Base-by-base conservation (phyloP, 53 echinoderm and acorn worm genomes). In the Echinometra lucunter region DNA sequence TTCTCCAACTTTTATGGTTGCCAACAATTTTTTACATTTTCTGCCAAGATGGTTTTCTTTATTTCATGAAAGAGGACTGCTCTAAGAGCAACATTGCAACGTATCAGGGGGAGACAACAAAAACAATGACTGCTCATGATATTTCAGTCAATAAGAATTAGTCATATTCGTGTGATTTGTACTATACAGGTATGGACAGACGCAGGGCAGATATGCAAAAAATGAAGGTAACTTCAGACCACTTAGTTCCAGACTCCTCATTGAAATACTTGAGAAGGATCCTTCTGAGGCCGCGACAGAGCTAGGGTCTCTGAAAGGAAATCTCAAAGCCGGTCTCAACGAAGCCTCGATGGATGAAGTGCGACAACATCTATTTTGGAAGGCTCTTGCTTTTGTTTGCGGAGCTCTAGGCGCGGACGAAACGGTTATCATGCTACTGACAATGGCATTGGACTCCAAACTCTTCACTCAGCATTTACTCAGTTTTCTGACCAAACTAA, bases 361-460 rank as follows among this genome's bases (percentile, higher is more conserved):
- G 21, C 35, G 74, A 34, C 69, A 70, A n/a, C 45, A 45, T 30
- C 72, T 92, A 6, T 45, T 92, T 38, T 92, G 69, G 92, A 38
- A 72, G 17, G 74, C 40, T 47, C 55, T 92, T 2, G 92, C 92
- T 23, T 72, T 47, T 72, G 32, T 92, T 55, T 70, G 92, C 45
- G 74, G 15, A 21, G 70, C 42, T 45, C 30, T 70, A 38, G 92
- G 92, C 2, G 72, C 74, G 7, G 47, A 42, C 4, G 45, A 92
- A 28, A 92, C 92, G 49, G 92, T 92, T 25, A 72, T 44, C 45
- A 92, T 92, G 92, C 74, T 92, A n/a, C 17, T 92, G 70, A 72
- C 92, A 27, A 70, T 92, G 69, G 92, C 70, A 21, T 6, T 72
- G n/a, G 45, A 92, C 74, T 70, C 70, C 12, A 44, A 92, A 45